Evolutionary conservation across 2,888 invertebrate genomes (phyloP).

Genomic region (Sinodicranocentrus sp.): DNA sequence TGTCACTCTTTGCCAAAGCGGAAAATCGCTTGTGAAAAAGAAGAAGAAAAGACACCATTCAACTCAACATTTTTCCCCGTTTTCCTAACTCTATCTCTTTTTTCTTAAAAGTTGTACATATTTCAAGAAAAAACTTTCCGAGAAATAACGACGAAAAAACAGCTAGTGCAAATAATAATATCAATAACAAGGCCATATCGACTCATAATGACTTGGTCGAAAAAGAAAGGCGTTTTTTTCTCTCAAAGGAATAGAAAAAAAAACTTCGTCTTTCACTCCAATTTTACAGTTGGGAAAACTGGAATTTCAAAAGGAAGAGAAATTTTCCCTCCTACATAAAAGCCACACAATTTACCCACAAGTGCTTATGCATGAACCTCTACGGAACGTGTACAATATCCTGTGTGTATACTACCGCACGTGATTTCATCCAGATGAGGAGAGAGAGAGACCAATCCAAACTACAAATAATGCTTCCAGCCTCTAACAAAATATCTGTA

Average conservation of each 20-base stretch:
- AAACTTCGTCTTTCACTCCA: conserved; percentile 20
- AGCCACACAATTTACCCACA: background rate
- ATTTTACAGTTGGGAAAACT: conserved; percentile 38
- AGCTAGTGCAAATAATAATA: background rate
- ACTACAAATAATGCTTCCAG: conserved; percentile 2
- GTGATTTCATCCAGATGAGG: no score
- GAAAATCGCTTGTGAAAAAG: no score
- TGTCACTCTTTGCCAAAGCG: background rate
- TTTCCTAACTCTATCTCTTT: no score
- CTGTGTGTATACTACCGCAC: no score
- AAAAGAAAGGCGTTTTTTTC: no score
- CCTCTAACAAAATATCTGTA: background rate
- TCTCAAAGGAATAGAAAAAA: background rate
- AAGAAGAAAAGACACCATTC: no score
- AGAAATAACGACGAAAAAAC: background rate
- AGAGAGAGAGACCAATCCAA: background rate
- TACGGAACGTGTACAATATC: no score
- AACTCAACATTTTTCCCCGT: no score
- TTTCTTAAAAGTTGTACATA: no score
- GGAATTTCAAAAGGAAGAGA: conserved; percentile 36
- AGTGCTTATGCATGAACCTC: no score
- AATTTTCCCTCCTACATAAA: background rate
- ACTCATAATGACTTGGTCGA: conserved; percentile 9
- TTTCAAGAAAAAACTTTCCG: no score
- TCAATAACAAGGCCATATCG: conserved; percentile 14